Conservation (phyloP, 2,797 vertebrate genomes). For the Oreonectes daqikongensis region DNA sequence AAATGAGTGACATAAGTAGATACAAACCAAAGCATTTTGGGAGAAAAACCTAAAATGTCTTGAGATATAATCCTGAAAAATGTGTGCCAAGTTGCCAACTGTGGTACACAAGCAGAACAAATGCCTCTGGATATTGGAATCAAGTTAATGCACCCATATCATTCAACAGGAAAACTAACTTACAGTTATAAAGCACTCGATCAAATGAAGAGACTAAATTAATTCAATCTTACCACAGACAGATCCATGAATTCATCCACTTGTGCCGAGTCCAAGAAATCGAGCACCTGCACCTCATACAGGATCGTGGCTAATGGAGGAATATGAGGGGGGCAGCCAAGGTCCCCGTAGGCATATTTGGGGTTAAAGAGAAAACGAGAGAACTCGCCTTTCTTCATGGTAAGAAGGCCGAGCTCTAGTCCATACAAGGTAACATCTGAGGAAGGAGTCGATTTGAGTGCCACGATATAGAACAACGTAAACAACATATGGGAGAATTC, state of each 20-base stretch:
- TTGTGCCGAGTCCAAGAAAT: constrained; percentile 84
- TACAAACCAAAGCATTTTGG: no score
- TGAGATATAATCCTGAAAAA: no score
- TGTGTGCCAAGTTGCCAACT: not conserved
- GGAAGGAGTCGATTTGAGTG: not conserved
- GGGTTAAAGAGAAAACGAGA: constrained; percentile 84
- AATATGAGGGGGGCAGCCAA: constrained; percentile 88
- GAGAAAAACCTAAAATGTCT: no score
- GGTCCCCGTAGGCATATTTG: constrained; percentile 82
- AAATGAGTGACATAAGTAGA: no score
- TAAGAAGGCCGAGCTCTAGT: constrained; percentile 86
- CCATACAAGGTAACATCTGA: constrained; percentile 87
- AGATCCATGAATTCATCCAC: constrained; percentile 81
- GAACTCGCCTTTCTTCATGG: constrained; percentile 90
- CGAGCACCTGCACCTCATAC: constrained; percentile 87
- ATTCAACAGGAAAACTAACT: not conserved
- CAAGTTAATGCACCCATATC: no score
- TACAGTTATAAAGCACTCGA: not conserved
- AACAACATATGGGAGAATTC: not conserved
- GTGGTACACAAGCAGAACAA: no score
- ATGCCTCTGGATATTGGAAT: no score
- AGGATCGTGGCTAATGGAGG: constrained; percentile 79
- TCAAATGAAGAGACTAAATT: not conserved
- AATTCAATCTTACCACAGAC: constrained; percentile 73
- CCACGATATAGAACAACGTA: not conserved